phyloP scores from a whole-genome alignment of 2,113 vertebrate genomes.

The Australoheros scitulus region DNA sequence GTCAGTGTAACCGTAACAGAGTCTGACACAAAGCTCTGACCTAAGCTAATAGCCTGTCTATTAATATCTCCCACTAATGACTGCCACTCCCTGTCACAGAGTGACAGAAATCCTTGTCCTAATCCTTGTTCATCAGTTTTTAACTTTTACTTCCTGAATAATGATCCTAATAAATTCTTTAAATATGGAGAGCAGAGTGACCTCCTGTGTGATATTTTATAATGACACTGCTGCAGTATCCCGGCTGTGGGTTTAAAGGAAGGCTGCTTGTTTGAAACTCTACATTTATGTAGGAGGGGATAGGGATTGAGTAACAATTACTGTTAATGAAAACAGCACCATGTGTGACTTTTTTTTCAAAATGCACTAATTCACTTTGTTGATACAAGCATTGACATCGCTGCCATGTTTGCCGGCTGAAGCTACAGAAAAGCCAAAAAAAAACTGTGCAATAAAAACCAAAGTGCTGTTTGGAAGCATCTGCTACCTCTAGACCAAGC shows the following conservation, averaged over 20 bases:
- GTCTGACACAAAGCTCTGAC: constrained; percentile 59
- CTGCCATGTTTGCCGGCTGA: background rate
- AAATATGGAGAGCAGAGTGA: constrained; percentile 40
- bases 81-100: constrained; percentile 56
- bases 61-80: constrained; percentile 69
- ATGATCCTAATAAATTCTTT: constrained; percentile 54
- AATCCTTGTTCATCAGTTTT: constrained; percentile 66
- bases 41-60: constrained; percentile 64
- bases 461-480: background rate
- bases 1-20: constrained; percentile 41
- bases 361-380: background rate
- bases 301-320: background rate
- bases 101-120: constrained; percentile 3
- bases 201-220: constrained; percentile 17
- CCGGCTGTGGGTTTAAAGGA: background rate
- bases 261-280: background rate
- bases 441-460: background rate
- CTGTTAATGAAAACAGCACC: background rate
- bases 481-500: background rate
- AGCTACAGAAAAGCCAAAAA: background rate
- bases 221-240: background rate
- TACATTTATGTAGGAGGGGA: background rate
- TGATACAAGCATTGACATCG: background rate
- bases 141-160: constrained; percentile 56
- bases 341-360: background rate